These are phyloP conservation scores for Crioceris asparagi DNA, from an alignment of 2,888 invertebrate genomes.

Conservation along the genomic window DNA sequence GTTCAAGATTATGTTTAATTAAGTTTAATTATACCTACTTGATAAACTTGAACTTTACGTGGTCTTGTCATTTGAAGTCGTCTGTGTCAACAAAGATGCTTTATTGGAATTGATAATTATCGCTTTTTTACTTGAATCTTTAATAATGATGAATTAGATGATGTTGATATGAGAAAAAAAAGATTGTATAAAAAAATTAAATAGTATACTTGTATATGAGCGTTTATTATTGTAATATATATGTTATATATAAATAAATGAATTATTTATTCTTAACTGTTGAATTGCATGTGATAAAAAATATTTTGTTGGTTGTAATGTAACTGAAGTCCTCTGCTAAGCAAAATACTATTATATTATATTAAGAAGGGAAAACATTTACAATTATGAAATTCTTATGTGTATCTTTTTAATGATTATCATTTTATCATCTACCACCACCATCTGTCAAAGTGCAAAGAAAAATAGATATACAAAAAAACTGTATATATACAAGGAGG, in stretches of 20 bases:
- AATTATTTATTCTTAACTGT: slow-evolving; percentile 32
- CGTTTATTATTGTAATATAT: slow-evolving; percentile 1
- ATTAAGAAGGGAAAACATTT: too few species aligned
- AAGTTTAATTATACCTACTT: background rate
- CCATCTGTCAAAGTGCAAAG: too few species aligned
- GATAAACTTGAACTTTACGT: background rate
- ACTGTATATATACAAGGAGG: too few species aligned
- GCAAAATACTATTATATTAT: too few species aligned
- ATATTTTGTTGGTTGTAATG: slow-evolving; percentile 34
- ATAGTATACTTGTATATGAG: too few species aligned
- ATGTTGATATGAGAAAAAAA: slow-evolving; percentile 31
- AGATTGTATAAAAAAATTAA: slow-evolving; percentile 21
- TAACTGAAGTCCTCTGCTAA: too few species aligned
- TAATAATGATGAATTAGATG: slow-evolving; percentile 23
- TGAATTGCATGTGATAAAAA: slow-evolving; percentile 38
- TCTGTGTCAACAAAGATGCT: slow-evolving; percentile 34
- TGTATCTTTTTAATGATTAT: too few species aligned
- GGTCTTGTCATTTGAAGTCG: slow-evolving; percentile 17
- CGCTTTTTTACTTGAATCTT: slow-evolving; percentile 38
- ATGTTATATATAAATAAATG: slow-evolving; percentile 15
- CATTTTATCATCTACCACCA: too few species aligned
- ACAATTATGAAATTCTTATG: too few species aligned
- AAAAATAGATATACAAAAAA: too few species aligned
- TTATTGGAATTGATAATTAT: slow-evolving; percentile 41
- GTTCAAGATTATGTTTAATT: too few species aligned